Base-by-base conservation (phyloP, 1,140 invertebrate genomes). In the Pseudoatta argentina region DNA sequence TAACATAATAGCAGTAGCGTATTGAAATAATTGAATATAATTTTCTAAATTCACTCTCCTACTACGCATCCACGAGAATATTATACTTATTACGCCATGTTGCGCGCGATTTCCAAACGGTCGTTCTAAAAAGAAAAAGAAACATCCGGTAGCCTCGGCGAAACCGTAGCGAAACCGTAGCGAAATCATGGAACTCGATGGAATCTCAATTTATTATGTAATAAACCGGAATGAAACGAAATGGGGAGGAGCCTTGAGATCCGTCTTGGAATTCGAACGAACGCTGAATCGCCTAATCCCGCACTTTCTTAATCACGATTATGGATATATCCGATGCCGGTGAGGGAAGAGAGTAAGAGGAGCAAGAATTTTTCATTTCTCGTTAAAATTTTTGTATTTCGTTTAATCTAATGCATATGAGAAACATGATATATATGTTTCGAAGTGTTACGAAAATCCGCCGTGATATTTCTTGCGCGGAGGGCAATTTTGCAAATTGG, bases 191-290 rank as follows among this genome's bases (percentile, higher is more conserved):
- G 10, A 34, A 21, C 30, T 69, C 34, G n/a, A 67, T 14, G 21
- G 34, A 27, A 12, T 66, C 76, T 66, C 30, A 2, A 69, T 79
- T 14, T 24, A 16, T 81, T 81, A 55, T 16, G 30, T 55, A 81
- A 81, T n/a, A 21, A 81, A 21, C 48, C 10, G 30, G 51, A 71
- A 71, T 57, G 48, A 57, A 63, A 53, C 61, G 27, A 24, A 21
- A 27, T 10, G 24, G 3, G 1, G 44, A 34, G 61, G 39, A 24
- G n/a, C 30, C 48, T 71, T 71, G 77, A 81, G n/a, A 55, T 21
- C 30, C 12, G 8, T 24, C 51, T 27, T 44, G 48, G 5, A 81
- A 81, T n/a, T 69, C 16, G 61, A 51, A 16, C 14, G 34, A 18
- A 21, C n/a, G 27, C 39, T 63, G 21, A 18, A 27, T 24, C 3